Evolutionary conservation across 2,113 vertebrate genomes (phyloP), one percentile per base, ranked within the genome.

Genomic region (Scalopus aquaticus): DNA sequence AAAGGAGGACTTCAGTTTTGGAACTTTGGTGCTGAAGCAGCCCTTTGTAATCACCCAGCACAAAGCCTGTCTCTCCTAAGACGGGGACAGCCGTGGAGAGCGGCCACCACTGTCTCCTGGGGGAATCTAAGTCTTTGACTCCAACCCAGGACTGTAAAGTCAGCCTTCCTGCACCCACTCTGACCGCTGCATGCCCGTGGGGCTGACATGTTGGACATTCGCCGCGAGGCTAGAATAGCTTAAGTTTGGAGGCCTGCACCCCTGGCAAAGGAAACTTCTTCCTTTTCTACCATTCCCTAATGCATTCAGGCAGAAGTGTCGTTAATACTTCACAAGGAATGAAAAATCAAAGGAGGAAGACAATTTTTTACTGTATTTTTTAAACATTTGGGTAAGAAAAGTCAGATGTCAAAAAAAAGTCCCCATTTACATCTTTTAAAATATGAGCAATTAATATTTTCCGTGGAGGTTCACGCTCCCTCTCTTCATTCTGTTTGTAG

Each of bases 321-420:
- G 69, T 85, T 88, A 90, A 92, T 90, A 94, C 95, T 95, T 93
- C 89, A 96, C 89, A 73, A 91, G 89, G 85, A 95, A 83, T 35
- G 88, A 93, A 90, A 95, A 94, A 95, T 95, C 95, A 97, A 95
- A 96, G 35, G 35, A 78, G 49, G 20, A 79, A 94, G 84, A 90
- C 49, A 49, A 42, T 85, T 95, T 95, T 94, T 88, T 82, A 86
- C 93, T 91, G 39, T 96, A 95, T 92, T 97, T 97, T 96, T 92
- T 88, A 97, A 97, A 96, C 94, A 96, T 95, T 96, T 95, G 91
- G 95, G 94, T 64, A 95, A 92, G 93, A 86, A 96, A 97, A 97
- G 93, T 96, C 96, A 96, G 95, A 85, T 96, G 96, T 95, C 93
- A 95, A 93, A 95, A 95, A 81, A 95, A 97, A 95, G 54, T 73